A percentile compares a stretch with the other conserved stretches of the same genome.
These are phyloP conservation scores for Spodoptera exigua DNA, from an alignment of 2,888 invertebrate genomes.

Conservation along the genomic window DNA sequence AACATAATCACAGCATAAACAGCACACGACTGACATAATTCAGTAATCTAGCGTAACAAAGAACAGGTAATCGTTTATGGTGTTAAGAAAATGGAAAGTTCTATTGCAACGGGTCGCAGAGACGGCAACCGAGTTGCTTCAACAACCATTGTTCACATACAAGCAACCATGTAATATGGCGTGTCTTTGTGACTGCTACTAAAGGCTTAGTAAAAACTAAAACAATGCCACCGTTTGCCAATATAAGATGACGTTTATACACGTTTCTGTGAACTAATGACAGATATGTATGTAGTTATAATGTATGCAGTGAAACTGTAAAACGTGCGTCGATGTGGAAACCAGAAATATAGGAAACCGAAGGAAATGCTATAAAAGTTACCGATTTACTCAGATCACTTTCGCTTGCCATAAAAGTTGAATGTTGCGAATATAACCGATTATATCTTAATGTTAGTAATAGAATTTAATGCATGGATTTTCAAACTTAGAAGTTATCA, in stretches of 20 bases:
- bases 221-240: slow-evolving; percentile 78
- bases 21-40: slow-evolving; percentile 28
- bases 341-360: slow-evolving; percentile 24
- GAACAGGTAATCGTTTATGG: slow-evolving; percentile 51
- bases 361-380: slow-evolving; percentile 15
- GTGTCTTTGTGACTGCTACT: slow-evolving; percentile 71
- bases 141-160: slow-evolving; percentile 74
- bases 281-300: slow-evolving; percentile 37
- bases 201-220: slow-evolving; percentile 69
- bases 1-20: slow-evolving; percentile 21
- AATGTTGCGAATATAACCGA: slow-evolving; percentile 20
- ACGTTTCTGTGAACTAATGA: slow-evolving; percentile 64
- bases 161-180: slow-evolving; percentile 69
- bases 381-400: slow-evolving; percentile 8
- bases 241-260: slow-evolving; percentile 62
- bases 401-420: slow-evolving; percentile 19
- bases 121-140: slow-evolving; percentile 63
- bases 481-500: slow-evolving; percentile 21
- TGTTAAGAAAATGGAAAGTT: slow-evolving; percentile 67
- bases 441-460: slow-evolving; percentile 14
- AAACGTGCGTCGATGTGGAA: slow-evolving; percentile 17
- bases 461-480: slow-evolving; percentile 26
- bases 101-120: slow-evolving; percentile 56
- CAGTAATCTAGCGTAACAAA: slow-evolving; percentile 44
- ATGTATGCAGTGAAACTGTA: slow-evolving; percentile 19